Evolutionary conservation across 2,888 invertebrate genomes (phyloP), one percentile per base, ranked within the genome.

Genomic region (Mimachlamys varia): DNA sequence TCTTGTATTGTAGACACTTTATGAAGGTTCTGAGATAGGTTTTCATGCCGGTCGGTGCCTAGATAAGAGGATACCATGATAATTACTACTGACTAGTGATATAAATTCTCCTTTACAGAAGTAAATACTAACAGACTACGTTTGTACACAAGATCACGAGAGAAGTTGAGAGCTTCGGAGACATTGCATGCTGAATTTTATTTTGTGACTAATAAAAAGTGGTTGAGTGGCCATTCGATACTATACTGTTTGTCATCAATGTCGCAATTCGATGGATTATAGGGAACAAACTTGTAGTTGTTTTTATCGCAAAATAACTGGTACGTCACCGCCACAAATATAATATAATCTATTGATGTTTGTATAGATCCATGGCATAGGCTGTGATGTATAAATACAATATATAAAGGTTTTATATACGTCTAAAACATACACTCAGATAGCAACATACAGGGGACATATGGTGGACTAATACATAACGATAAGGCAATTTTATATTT

Each of bases 151-250:
- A 33, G 76, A 76, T 27, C 76, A 33, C 33, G 76, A 13, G 76
- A 33, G 27, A 76, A 27, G 76, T 27, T 19, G 7, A 58, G 58
- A 58, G n/a, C 76, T 33, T 76, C 22, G 33, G 12, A 76, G 76
- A 76, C 76, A 33, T 33, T 76, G 76, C 33, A 76, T 76, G 76
- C 19, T 76, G 76, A 76, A 76, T 33, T 76, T 76, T 76, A 76
- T 76, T 76, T 76, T 76, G 76, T 76, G 76, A 76, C 76, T 76
- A 76, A 76, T 76, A 76, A 76, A 76, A 76, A 76, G 76, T 76
- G 27, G 15, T 12, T 4, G 76, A 76, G 33, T 27, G 27, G 76
- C 76, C 27, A 76, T 76, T 22, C 33, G 76, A 76, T 76, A 76
- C 76, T 33, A 22, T 22, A 27, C 76, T 76, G 76, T 76, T 76